These are phyloP conservation scores for Chanos chanos DNA, from an alignment of 2,797 vertebrate species.

Conservation along the genomic window DNA sequence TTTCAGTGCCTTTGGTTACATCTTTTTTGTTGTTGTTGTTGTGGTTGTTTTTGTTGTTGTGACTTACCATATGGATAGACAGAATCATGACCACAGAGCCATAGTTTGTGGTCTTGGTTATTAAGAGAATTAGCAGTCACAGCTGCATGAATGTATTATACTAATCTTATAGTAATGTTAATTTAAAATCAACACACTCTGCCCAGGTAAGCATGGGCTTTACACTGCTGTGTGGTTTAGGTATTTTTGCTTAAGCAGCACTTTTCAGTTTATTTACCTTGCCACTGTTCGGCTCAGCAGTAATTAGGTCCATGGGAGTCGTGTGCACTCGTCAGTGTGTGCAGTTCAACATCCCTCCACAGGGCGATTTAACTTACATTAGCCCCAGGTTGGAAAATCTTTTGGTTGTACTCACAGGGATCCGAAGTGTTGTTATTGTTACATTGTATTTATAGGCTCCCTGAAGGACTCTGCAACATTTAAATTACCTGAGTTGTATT, in stretches of 20 bases:
- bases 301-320: conserved; percentile 77
- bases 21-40: too few relatives aligned
- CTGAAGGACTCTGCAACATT: conserved; percentile 53
- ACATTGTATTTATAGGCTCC: conserved; percentile 65
- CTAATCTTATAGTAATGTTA: too few relatives aligned
- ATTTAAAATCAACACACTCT: too few relatives aligned
- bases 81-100: too few relatives aligned
- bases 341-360: conserved; percentile 52
- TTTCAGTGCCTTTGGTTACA: conserved; percentile 31
- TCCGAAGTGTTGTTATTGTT: conserved; percentile 70
- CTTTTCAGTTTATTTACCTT: conserved; percentile 32
- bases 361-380: conserved; percentile 74
- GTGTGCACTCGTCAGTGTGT: conserved; percentile 51
- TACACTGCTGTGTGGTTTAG: conserved; percentile 13
- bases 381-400: conserved; percentile 71
- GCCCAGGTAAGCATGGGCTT: conserved; percentile 18
- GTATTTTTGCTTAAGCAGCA: conserved; percentile 43
- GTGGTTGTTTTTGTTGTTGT: too few relatives aligned
- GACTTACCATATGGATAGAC: too few relatives aligned
- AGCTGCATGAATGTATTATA: conserved; percentile 2
- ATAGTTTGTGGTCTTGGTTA: not conserved
- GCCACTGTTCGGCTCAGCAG: conserved; percentile 61
- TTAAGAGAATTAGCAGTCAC: conserved; percentile 3
- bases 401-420: conserved; percentile 70
- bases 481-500: conserved; percentile 18